These are phyloP conservation scores for Brachylomia viminalis DNA, from an alignment of 2,888 invertebrate genomes.

Conservation along the genomic window DNA sequence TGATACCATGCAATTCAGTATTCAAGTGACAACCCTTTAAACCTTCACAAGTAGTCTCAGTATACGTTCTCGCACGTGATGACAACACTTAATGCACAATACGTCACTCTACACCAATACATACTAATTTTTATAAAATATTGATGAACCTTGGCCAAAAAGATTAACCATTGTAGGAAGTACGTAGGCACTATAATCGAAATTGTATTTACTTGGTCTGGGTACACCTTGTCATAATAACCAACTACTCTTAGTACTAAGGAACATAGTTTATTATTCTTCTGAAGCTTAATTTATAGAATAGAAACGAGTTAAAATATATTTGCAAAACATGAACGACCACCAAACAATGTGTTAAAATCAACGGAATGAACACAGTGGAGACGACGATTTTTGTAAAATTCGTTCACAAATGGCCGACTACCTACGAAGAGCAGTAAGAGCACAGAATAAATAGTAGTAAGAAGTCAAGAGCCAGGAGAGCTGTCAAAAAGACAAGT, in stretches of 20 bases:
- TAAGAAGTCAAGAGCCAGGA: constrained; percentile 13
- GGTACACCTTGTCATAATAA: constrained; percentile 75
- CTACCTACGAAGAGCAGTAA: too few relatives aligned
- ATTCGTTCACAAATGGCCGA: constrained; percentile 82
- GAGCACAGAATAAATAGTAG: too few relatives aligned
- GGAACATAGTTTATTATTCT: constrained; percentile 67
- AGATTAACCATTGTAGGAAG: constrained; percentile 86
- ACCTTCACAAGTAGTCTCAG: constrained; percentile 72
- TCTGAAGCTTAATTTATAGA: constrained; percentile 42
- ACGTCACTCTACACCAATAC: constrained; percentile 81
- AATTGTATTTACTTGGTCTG: constrained; percentile 81
- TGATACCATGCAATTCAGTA: constrained; percentile 54
- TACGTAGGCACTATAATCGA: constrained; percentile 83
- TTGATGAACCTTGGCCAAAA: constrained; percentile 86
- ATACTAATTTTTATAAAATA: constrained; percentile 87
- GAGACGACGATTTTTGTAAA: constrained; percentile 49
- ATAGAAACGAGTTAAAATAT: constrained; percentile 67
- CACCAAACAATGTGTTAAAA: constrained; percentile 57
- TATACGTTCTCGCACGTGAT: constrained; percentile 78
- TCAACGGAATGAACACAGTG: constrained; percentile 57
- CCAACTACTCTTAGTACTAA: constrained; percentile 40
- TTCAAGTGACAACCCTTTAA: constrained; percentile 63
- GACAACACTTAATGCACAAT: constrained; percentile 79
- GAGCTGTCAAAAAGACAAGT: constrained; percentile 74
- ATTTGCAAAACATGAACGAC: constrained; percentile 59